A percentile compares a stretch with the other conserved stretches of the same genome.
These are phyloP conservation scores for Gracilinanus agilis DNA, from an alignment of 2,113 vertebrate species.

Conservation along the genomic window DNA sequence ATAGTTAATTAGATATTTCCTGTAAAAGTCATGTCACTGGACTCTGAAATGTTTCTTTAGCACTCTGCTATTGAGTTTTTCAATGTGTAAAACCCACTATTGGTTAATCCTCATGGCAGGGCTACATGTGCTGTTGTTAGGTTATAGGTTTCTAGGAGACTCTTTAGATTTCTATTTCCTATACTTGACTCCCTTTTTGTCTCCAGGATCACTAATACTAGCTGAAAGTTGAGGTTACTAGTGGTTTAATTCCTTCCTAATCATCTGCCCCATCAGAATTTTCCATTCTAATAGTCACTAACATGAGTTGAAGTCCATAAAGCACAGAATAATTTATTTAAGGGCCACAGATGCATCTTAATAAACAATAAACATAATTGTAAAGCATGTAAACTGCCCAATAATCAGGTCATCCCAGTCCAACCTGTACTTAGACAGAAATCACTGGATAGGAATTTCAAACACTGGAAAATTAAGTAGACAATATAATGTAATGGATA, in stretches of 20 bases:
- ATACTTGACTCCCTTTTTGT: background rate
- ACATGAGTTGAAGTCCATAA: background rate
- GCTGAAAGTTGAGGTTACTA: background rate
- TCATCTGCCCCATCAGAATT: background rate
- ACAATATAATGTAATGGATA: background rate
- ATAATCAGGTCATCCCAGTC: background rate
- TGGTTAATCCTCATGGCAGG: background rate
- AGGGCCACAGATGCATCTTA: background rate
- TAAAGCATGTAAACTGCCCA: background rate
- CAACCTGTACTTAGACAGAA: background rate
- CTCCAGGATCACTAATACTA: background rate
- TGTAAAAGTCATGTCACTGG: background rate
- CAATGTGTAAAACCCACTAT: background rate
- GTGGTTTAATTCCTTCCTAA: background rate
- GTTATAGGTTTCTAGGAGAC: background rate
- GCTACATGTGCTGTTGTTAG: background rate
- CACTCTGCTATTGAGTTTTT: conserved; percentile 11
- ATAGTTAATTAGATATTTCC: background rate
- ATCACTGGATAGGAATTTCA: background rate
- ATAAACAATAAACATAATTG: background rate
- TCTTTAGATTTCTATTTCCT: background rate
- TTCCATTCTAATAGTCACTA: background rate
- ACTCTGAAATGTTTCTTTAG: background rate
- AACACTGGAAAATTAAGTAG: background rate
- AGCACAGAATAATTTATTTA: background rate